These are phyloP conservation scores for Hydractinia echinata DNA, from an alignment of 30 jellyfish, hydroid and myxozoan genomes.

Conservation along the genomic window DNA sequence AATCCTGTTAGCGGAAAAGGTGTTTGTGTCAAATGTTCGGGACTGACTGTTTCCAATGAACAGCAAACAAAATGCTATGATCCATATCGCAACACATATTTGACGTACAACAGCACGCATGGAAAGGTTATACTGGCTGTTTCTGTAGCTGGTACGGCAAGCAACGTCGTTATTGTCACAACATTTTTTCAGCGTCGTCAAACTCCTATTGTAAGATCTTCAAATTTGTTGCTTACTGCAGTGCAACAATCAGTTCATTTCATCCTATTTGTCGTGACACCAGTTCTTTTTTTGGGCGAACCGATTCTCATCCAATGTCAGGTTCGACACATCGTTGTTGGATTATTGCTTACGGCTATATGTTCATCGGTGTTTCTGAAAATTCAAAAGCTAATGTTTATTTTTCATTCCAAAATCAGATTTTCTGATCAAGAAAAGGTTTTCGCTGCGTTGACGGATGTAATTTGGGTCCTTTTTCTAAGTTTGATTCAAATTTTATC, in stretches of 20 bases:
- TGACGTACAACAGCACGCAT: not conserved
- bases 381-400: constrained; percentile 5
- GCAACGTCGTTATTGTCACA: not conserved
- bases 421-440: constrained; percentile 2
- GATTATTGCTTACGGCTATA: not conserved
- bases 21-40: not conserved
- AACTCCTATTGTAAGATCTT: constrained; percentile 7
- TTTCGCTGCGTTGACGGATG: not conserved
- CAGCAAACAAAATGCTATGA: not conserved
- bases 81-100: not conserved
- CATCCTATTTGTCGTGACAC: not conserved
- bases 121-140: not conserved
- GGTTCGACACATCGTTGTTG: not conserved
- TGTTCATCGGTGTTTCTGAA: constrained; percentile 2
- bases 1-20: not conserved
- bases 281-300: constrained; percentile 1
- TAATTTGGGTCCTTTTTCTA: too few relatives aligned
- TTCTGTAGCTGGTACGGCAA: not conserved
- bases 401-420: constrained; percentile 1
- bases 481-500: too few relatives aligned
- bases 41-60: not conserved
- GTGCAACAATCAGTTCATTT: not conserved
- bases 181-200: not conserved
- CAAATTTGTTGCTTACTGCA: not conserved
- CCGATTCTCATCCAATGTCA: not conserved